Base-by-base conservation (phyloP, 2,888 invertebrate genomes). In the Oxycera nigricornis region DNA sequence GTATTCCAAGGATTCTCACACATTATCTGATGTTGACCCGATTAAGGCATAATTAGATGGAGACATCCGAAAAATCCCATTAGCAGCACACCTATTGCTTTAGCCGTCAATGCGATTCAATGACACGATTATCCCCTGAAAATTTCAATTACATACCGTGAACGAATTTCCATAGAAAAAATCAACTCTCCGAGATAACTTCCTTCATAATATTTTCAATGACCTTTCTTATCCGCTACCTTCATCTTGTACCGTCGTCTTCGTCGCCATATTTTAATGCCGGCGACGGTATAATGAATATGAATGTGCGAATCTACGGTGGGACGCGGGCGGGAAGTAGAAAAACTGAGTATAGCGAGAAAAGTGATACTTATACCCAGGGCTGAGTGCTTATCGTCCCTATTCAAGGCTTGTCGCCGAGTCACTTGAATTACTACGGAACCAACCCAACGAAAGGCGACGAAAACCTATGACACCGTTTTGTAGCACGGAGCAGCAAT, bases 141-240 rank as follows among this genome's bases (percentile, higher is more conserved):
- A 46, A 46, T n/a, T 46, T 46, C 46, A 46, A 46, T 46, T 46
- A 14, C 11, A 46, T 17, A 46, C 46, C 46, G 11, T 14, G 17
- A 46, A 11, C 17, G 46, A 46, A 46, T n/a, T 46, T 46, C 46
- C 46, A 46, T 35, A 46, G 17, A 46, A 46, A 46, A 46, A 7
- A 17, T n/a, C 11, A 46, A 46, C 46, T 14, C 17, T 17, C 3
- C 46, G 17, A 46, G 46, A 46, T n/a, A 46, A 46, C 57, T 28
- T 57, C 26, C 9, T 22, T 22, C 57, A 28, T 57, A 57, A 26
- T 28, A 57, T 57, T 57, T 57, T 57, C 57, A 57, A 57, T 57
- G 57, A 57, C 57, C 57, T 57, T 57, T 26, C 57, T 57, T 57
- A 57, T 57, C 57, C 57, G 28, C 28, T 24, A 57, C 24, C 57